These are phyloP conservation scores for Pachycephala philippinensis DNA, from an alignment of 2,113 vertebrate genomes.

Conservation along the genomic window DNA sequence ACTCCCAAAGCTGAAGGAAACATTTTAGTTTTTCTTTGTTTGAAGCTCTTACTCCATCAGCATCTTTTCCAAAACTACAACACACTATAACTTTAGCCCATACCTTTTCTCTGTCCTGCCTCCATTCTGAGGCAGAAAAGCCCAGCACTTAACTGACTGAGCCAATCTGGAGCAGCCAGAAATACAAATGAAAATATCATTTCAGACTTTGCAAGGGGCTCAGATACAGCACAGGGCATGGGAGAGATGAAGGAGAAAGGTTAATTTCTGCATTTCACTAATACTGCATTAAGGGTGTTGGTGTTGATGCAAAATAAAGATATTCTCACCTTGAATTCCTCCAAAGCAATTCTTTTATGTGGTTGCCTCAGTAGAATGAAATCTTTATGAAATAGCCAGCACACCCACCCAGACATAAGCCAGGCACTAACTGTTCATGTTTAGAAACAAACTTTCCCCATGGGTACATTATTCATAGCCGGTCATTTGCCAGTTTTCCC, in stretches of 20 bases:
- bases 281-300: neutral
- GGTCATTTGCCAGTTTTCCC: constrained; percentile 36
- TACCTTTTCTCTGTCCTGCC: neutral
- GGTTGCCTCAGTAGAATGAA: constrained; percentile 24
- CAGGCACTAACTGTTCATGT: constrained; percentile 32
- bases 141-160: neutral
- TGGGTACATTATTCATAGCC: constrained; percentile 59
- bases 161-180: neutral
- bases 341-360: constrained; percentile 48
- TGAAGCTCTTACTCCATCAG: neutral
- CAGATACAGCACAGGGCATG: neutral
- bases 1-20: neutral
- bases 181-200: neutral
- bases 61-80: neutral
- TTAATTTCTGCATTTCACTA: neutral
- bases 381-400: constrained; percentile 41
- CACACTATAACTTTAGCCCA: neutral
- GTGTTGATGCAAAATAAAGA: constrained; percentile 20
- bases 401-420: constrained; percentile 50
- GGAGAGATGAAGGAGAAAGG: neutral
- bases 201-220: neutral
- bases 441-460: constrained; percentile 56
- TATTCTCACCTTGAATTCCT: constrained; percentile 54
- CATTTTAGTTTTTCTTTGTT: neutral
- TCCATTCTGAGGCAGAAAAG: neutral